These are phyloP conservation scores for Neoarius graeffei DNA, from an alignment of 2,113 vertebrate genomes.

Conservation along the genomic window DNA sequence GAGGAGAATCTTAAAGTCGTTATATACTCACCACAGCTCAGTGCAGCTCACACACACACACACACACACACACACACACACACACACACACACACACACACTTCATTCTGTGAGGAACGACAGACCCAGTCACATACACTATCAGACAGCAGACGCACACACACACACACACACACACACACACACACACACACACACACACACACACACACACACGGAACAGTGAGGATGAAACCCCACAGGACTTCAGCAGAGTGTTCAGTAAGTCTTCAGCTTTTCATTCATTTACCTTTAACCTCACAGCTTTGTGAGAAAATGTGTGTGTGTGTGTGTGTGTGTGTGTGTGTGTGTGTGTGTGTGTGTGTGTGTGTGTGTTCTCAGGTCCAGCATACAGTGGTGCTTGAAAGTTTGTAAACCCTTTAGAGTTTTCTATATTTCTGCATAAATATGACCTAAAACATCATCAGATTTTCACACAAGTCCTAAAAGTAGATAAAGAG, in stretches of 20 bases:
- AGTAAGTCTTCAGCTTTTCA: slow-evolving; percentile 28
- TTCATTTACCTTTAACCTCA: slow-evolving; percentile 10
- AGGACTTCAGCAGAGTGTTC: slow-evolving; percentile 48
- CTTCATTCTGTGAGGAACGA: neutral
- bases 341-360: slow-evolving; percentile 8
- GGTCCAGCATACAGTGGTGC: neutral
- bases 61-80: neutral
- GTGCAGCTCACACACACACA: neutral
- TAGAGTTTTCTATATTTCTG: too few species aligned
- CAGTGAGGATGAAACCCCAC: slow-evolving; percentile 52
- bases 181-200: neutral
- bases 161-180: slow-evolving; percentile 4
- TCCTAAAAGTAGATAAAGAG: too few species aligned
- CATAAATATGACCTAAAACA: too few species aligned
- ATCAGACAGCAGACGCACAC: neutral
- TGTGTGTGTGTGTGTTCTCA: neutral
- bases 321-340: neutral
- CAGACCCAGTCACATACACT: neutral
- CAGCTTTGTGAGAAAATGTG: neutral
- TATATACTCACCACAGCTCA: slow-evolving; percentile 63
- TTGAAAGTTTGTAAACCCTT: too few species aligned
- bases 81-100: slow-evolving; percentile 3
- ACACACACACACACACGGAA: neutral
- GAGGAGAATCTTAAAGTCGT: slow-evolving; percentile 69
- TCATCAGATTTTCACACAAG: too few species aligned